Conservation (phyloP, 2,888 invertebrate species). For the Melolontha melolontha region DNA sequence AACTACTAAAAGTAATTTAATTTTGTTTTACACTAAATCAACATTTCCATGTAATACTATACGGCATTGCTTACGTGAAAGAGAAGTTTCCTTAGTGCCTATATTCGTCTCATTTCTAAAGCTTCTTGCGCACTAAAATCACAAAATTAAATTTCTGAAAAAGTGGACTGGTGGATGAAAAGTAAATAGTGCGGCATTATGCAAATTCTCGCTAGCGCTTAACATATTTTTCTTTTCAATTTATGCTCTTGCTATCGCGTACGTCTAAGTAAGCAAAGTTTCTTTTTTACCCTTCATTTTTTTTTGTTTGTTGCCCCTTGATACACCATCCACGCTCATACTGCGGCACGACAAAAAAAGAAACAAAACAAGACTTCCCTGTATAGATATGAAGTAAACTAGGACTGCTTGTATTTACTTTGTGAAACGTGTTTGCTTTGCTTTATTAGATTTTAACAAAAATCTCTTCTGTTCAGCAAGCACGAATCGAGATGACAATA, state of each 20-base stretch:
- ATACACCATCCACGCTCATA: conserved; percentile 15
- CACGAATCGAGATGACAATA: conserved; percentile 25
- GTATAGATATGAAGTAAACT: conserved; percentile 27
- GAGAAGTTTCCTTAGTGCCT: too few species aligned
- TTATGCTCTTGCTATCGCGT: conserved; percentile 27
- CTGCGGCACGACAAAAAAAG: conserved; percentile 6
- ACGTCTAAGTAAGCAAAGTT: conserved; percentile 26
- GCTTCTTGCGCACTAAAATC: background rate
- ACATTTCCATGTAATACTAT: conserved; percentile 26
- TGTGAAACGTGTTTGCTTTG: conserved; percentile 40
- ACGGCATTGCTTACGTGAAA: too few species aligned
- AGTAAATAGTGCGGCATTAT: conserved; percentile 37
- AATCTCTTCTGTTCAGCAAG: conserved; percentile 31
- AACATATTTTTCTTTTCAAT: conserved; percentile 36
- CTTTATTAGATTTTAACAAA: conserved; percentile 43
- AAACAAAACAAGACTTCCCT: conserved; percentile 6
- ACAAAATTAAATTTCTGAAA: conserved; percentile 32
- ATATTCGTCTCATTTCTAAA: background rate
- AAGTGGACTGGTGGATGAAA: conserved; percentile 25
- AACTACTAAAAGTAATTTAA: too few species aligned
- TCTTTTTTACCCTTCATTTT: conserved; percentile 22
- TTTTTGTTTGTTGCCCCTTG: conserved; percentile 25
- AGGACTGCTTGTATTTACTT: conserved; percentile 36
- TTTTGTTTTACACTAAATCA: conserved; percentile 9
- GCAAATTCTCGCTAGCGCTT: conserved; percentile 35